Percentiles rank a stretch among this genome's conserved stretches.
phyloP scores from a whole-genome alignment of 2,113 vertebrate genomes.

The Romanogobio albipinnatus region DNA sequence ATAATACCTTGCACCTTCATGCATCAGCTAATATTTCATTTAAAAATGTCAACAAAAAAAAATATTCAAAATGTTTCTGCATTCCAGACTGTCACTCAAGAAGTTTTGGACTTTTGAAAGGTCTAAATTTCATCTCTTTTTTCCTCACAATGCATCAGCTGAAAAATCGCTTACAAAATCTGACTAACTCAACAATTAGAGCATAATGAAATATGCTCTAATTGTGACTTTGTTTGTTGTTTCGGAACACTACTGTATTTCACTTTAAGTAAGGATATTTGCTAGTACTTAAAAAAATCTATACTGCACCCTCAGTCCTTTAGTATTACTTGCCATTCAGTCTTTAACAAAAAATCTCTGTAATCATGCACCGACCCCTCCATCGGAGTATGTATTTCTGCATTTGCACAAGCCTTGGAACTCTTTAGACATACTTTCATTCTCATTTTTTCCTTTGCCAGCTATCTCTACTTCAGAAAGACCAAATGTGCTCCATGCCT shows the following conservation, averaged over 20 bases:
- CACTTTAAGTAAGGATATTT: background rate
- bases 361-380: background rate
- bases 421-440: background rate
- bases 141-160: no score
- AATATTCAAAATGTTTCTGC: background rate
- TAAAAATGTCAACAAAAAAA: background rate
- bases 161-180: no score
- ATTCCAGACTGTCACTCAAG: background rate
- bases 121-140: background rate
- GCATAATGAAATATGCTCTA: no score
- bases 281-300: no score
- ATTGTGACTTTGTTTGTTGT: no score
- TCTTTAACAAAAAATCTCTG: background rate
- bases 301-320: background rate
- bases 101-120: background rate
- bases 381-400: background rate
- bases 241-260: background rate
- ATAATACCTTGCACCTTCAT: background rate
- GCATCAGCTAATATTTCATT: background rate
- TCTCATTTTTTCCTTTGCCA: background rate
- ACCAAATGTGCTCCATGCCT: background rate
- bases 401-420: background rate
- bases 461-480: background rate
- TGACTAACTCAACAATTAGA: no score
- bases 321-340: background rate